Base-by-base conservation (phyloP, 2,113 vertebrate species). In the Hyla sarda region DNA sequence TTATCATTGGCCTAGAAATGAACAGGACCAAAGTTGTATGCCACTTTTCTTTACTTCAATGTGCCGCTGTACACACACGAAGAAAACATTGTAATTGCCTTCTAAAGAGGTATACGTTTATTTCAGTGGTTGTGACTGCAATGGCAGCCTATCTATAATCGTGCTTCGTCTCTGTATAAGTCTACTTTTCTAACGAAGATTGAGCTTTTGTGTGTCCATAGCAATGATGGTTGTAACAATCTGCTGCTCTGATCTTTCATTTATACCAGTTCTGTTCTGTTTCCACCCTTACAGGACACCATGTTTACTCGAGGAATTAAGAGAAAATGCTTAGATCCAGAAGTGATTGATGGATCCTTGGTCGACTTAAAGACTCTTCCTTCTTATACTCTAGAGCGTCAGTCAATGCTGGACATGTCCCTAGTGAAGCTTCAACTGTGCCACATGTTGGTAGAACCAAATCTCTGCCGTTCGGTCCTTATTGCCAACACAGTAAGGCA, bases 371-470 rank as follows among this genome's bases (percentile, higher is more conserved):
- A 91, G 83, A 89, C 93, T 52, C 88, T 91, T 73, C 94, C 95
- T n/a, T 94, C 95, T 5, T 97, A 97, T 87, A 96, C 95, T 84
- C 93, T 98, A 69, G 98, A 99, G 93, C 95, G 98, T 10, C 98
- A 99, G 93, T 97, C 97, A 0, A 94, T 99, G 52, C 93, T 99
- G 86, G 97, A 99, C 91, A 99, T 99, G 97, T 99, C 98, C 58
- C 93, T 99, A 87, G 97, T 98, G 89, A 99, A 99, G 91, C 96
- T 99, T 87, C 98, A 99, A 92, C 95, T 99, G n/a, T 99, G 98
- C 92, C 98, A 98, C 94, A 97, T 98, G 97, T 94, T 99, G 91
- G 97, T 96, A 30, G 98, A 99, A 88, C 97, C 98, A 56, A 97
- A 96, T 92, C 96, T 99, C 72, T 99, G 98, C 91, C 97, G 98